Base-by-base conservation (phyloP, 2,113 vertebrate species). In the Gadus chalcogrammus region DNA sequence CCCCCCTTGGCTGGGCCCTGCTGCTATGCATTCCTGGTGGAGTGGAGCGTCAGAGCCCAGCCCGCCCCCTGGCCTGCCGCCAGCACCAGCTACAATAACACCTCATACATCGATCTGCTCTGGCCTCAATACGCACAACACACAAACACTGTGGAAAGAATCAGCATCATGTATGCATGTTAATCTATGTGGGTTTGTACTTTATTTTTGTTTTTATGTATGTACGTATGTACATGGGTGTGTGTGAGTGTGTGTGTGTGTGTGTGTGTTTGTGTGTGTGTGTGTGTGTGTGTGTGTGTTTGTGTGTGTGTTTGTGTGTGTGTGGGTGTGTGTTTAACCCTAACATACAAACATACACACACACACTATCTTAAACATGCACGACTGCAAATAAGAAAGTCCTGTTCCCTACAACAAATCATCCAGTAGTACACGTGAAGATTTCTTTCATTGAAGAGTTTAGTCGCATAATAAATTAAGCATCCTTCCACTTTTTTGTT, bases 41-140 rank as follows among this genome's bases (percentile, higher is more conserved):
- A 91, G 91, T 85, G 87, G 88, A 91, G 87, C 91, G 91, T 93
- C 90, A 91, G 90, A 91, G 87, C 87, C 87, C 85, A 91, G 88
- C 86, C 88, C 90, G 91, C 91, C 42, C 90, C 90, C 86, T 89
- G 87, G 89, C 87, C 74, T 76, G 35, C 71, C 69, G 86, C 87
- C 89, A 86, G 68, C 81, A 77, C 71, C 69, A 73, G 73, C 89
- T 85, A 79, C 90, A 90, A 90, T 83, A 90, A 89, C 88, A 89
- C 90, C 88, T 92, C 79, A 87, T 88, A 88, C 83, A 90, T 87
- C 86, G 83, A 86, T 86, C 81, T 84, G 42, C 76, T 74, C 9
- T 17, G 16, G 17, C 55, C 31, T 31, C 31, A 31, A 3, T 31
- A 31, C 31, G 17, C 55, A 5, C 17, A 17, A 85, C 83, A 85